A percentile compares a stretch with the other conserved stretches of the same genome.
These are phyloP conservation scores for Macrosoma leucophasiata DNA, from an alignment of 2,888 invertebrate species.

Conservation along the genomic window DNA sequence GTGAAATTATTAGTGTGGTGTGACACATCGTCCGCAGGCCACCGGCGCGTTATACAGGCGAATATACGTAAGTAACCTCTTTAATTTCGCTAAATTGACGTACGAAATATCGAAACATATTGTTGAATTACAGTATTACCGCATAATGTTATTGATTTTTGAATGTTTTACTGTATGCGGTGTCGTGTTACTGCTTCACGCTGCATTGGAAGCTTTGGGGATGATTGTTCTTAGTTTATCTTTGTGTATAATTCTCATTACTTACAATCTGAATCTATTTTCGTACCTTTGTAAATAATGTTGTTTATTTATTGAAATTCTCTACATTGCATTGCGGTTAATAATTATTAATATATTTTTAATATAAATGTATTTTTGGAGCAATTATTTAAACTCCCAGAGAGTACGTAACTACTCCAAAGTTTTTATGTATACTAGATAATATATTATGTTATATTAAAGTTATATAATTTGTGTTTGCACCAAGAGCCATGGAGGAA, in stretches of 20 bases:
- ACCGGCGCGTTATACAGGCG: constrained; percentile 39
- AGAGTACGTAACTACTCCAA: constrained; percentile 2
- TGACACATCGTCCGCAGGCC: constrained; percentile 36
- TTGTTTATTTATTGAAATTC: constrained; percentile 9
- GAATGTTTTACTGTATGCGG: constrained; percentile 40
- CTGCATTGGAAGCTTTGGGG: constrained; percentile 31
- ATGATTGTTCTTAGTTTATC: too few species aligned
- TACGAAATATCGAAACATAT: constrained; percentile 33
- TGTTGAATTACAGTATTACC: constrained; percentile 39
- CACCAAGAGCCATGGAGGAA: constrained; percentile 48
- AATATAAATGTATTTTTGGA: too few species aligned
- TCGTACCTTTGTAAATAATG: too few species aligned
- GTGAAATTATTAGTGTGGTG: constrained; percentile 51
- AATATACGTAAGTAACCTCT: constrained; percentile 52
- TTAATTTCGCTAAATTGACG: constrained; percentile 21
- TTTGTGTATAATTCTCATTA: too few species aligned
- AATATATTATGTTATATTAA: constrained; percentile 1
- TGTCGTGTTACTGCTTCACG: constrained; percentile 34
- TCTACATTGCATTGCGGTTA: neutral
- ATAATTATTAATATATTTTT: constrained; percentile 4
- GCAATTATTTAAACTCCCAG: constrained; percentile 1
- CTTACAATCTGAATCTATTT: too few species aligned
- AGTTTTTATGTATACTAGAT: constrained; percentile 1
- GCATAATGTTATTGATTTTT: constrained; percentile 59
- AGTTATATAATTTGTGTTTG: constrained; percentile 5